Percentiles rank a stretch among this genome's conserved stretches.
These are phyloP conservation scores for Peucedramus taeniatus DNA, from an alignment of 2,113 vertebrate species.

Conservation along the genomic window DNA sequence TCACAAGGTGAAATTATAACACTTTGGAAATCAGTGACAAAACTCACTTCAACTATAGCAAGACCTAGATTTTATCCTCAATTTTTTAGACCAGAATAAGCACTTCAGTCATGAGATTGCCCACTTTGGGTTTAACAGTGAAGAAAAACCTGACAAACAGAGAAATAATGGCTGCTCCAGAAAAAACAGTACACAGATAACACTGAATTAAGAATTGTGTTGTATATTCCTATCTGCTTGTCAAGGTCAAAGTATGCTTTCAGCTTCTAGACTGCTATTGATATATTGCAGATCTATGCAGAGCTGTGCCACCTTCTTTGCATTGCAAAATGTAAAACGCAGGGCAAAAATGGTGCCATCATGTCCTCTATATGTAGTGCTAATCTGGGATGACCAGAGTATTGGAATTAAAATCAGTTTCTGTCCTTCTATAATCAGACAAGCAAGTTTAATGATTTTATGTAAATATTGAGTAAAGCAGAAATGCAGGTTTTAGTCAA, in stretches of 20 bases:
- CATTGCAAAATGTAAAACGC: background rate
- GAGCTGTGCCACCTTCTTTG: background rate
- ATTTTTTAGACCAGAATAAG: background rate
- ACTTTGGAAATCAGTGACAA: slow-evolving; percentile 36
- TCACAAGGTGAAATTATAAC: slow-evolving; percentile 37
- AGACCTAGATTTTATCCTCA: slow-evolving; percentile 39
- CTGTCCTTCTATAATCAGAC: background rate
- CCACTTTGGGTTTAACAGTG: background rate
- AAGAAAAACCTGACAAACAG: background rate
- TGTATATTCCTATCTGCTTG: background rate
- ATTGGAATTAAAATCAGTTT: background rate
- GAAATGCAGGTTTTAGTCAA: background rate
- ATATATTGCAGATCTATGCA: background rate
- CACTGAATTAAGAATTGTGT: background rate
- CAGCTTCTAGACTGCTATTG: background rate
- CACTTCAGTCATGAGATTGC: background rate
- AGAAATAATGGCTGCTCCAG: background rate
- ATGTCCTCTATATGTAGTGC: background rate
- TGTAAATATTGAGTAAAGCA: background rate
- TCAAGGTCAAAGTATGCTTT: background rate
- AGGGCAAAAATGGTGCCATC: background rate
- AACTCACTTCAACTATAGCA: background rate
- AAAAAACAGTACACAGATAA: background rate
- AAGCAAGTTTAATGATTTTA: background rate
- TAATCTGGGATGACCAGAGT: background rate